Evolutionary conservation across 2,113 vertebrate genomes (phyloP).

Genomic region (Zosterops lateralis): DNA sequence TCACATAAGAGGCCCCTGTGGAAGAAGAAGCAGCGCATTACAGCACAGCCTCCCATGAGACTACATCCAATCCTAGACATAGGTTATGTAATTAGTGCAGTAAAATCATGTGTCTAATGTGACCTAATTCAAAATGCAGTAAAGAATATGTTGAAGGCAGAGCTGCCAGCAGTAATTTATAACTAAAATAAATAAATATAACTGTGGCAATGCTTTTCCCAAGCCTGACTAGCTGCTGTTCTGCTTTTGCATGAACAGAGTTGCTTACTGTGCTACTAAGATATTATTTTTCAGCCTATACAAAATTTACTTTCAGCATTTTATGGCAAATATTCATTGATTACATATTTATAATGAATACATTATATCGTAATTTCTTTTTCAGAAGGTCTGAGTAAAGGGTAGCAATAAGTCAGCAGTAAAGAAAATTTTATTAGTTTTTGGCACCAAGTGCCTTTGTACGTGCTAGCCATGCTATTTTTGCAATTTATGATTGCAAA

Average conservation of each 20-base stretch:
- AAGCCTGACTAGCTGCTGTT: neutral
- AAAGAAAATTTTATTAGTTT: neutral
- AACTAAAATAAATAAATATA: neutral
- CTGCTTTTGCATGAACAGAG: neutral
- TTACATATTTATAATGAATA: neutral
- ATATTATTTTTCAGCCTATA: neutral
- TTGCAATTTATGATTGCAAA: neutral
- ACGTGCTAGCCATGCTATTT: neutral
- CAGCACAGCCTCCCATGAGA: neutral
- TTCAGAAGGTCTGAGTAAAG: neutral
- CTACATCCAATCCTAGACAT: fast-evolving
- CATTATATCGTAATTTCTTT: neutral
- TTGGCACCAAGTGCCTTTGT: neutral
- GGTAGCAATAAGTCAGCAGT: neutral
- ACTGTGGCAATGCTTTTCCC: neutral
- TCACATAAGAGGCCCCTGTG: neutral
- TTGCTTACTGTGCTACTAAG: neutral
- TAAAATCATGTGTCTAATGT: neutral
- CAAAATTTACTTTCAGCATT: neutral
- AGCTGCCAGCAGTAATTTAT: neutral
- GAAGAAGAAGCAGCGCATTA: neutral
- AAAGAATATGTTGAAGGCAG: neutral
- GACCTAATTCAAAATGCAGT: neutral
- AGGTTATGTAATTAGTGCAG: neutral
- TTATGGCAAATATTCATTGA: neutral